These are phyloP conservation scores for Phocoena phocoena DNA, from an alignment of 2,113 vertebrate species.

Conservation along the genomic window DNA sequence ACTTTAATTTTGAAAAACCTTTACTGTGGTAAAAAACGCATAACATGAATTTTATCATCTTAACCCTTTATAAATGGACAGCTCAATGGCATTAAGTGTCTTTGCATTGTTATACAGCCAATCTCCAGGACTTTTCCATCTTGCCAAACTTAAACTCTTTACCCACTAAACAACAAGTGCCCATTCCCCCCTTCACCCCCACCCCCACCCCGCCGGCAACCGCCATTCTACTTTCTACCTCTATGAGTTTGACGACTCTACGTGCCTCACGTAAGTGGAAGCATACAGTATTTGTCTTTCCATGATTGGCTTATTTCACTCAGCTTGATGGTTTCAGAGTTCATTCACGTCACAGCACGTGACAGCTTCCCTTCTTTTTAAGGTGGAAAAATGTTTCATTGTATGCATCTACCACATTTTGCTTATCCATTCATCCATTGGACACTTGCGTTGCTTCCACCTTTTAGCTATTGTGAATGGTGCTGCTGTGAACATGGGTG, in stretches of 20 bases:
- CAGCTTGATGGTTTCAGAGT: neutral
- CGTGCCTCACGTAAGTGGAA: neutral
- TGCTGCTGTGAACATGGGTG: neutral
- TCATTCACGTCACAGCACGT: neutral
- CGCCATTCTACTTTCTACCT: neutral
- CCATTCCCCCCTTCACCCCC: rapidly evolving
- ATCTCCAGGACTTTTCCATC: neutral
- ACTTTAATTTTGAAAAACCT: neutral
- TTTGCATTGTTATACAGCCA: too few relatives aligned
- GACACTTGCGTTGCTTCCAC: neutral
- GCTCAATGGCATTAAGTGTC: neutral
- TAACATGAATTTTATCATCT: neutral
- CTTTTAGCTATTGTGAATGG: neutral
- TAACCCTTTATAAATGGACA: neutral
- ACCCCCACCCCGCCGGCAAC: neutral
- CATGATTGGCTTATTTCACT: neutral
- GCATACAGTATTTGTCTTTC: neutral
- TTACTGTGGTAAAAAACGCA: neutral
- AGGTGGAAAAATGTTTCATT: neutral
- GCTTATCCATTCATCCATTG: neutral
- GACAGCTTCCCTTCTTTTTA: neutral
- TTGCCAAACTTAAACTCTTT: neutral
- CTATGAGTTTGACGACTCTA: neutral
- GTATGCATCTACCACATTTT: neutral
- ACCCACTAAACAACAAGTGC: neutral